A percentile compares a stretch with the other conserved stretches of the same genome.
Evolutionary conservation across 2,888 invertebrate species (phyloP).

Genomic region (Arrhopalites spinosus): DNA sequence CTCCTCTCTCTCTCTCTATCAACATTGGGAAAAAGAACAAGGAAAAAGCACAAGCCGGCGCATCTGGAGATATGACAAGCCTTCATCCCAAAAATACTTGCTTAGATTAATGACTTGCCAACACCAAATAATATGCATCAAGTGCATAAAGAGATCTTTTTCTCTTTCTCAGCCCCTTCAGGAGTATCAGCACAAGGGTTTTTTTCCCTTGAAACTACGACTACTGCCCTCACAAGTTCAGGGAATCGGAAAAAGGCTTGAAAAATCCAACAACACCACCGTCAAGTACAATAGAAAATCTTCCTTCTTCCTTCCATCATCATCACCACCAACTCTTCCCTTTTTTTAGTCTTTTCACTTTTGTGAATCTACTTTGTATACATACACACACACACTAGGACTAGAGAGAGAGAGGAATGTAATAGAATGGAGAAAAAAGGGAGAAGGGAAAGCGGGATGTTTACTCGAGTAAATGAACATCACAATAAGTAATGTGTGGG

Average conservation of each 20-base stretch:
- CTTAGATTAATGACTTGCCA: conserved; percentile 57
- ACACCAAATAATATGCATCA: conserved; percentile 56
- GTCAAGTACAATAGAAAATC: conserved; percentile 29
- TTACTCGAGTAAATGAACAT: conserved; percentile 41
- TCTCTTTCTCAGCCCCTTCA: conserved; percentile 9
- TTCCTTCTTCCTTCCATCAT: conserved; percentile 20
- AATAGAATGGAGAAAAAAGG: background rate
- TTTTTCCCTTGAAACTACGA: background rate
- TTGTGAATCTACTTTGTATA: background rate
- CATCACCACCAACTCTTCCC: conserved; percentile 60
- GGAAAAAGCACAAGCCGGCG: conserved; percentile 56
- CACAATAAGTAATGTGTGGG: conserved; percentile 38
- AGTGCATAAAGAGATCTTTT: conserved; percentile 45
- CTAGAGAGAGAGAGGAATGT: background rate
- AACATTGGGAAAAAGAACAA: conserved; percentile 13
- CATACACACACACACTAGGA: background rate
- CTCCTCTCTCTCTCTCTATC: conserved; percentile 27
- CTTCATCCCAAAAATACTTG: conserved; percentile 57
- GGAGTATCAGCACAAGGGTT: too few relatives aligned
- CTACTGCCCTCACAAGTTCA: conserved; percentile 47
- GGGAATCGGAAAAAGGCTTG: conserved; percentile 54
- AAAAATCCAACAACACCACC: conserved; percentile 54
- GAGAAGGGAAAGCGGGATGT: conserved; percentile 24
- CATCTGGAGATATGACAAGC: conserved; percentile 57
- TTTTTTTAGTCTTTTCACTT: conserved; percentile 17